These are phyloP conservation scores for Neolamprologus longior DNA, from an alignment of 2,113 vertebrate species.

Conservation along the genomic window DNA sequence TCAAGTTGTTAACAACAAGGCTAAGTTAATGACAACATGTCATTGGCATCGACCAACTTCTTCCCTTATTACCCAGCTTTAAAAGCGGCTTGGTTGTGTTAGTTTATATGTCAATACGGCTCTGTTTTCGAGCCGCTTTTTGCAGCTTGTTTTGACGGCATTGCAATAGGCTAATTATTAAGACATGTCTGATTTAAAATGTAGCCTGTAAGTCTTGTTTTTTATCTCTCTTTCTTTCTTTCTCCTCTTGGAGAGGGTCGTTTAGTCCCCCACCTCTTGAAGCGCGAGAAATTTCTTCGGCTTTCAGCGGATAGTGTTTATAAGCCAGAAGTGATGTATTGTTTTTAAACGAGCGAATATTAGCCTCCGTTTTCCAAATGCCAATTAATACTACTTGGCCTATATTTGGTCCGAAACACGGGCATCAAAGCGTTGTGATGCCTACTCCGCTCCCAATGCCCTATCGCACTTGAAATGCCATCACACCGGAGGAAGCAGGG, in stretches of 20 bases:
- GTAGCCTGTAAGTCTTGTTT: background rate
- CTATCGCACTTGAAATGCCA: constrained; percentile 59
- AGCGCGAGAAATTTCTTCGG: constrained; percentile 12
- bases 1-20: constrained; percentile 54
- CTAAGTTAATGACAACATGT: constrained; percentile 68
- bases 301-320: background rate
- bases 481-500: constrained; percentile 51
- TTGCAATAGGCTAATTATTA: background rate
- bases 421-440: background rate
- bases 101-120: constrained; percentile 7
- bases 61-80: constrained; percentile 41
- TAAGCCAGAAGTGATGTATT: constrained; percentile 25
- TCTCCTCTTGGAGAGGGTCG: background rate
- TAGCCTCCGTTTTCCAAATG: background rate
- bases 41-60: constrained; percentile 67
- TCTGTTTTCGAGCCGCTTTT: background rate
- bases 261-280: background rate
- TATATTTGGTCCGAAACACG: constrained; percentile 21
- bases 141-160: background rate
- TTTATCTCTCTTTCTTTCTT: background rate
- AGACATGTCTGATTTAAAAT: background rate
- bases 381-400: constrained; percentile 26
- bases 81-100: constrained; percentile 22
- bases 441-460: constrained; percentile 21
- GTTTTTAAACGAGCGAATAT: background rate